A percentile compares a stretch with the other conserved stretches of the same genome.
phyloP scores from a whole-genome alignment of 2,113 vertebrate species.

The Odontesthes bonariensis region DNA sequence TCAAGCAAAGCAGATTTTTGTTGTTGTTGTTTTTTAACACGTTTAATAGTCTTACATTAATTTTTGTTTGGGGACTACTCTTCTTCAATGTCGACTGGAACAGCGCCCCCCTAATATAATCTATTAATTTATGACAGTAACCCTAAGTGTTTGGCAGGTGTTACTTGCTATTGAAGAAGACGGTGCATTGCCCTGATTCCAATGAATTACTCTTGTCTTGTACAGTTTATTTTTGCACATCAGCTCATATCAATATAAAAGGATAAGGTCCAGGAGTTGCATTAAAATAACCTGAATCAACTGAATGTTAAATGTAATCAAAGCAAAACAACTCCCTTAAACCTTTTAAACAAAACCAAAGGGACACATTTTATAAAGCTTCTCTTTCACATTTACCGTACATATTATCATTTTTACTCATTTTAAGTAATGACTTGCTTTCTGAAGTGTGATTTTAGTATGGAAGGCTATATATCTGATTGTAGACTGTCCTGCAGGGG shows the following conservation, averaged over 20 bases:
- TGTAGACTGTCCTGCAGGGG: slow-evolving; percentile 46
- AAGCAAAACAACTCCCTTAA: slow-evolving; percentile 44
- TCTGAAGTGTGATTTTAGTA: slow-evolving; percentile 3
- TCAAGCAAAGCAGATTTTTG: slow-evolving; percentile 71
- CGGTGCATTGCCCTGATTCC: slow-evolving; percentile 5
- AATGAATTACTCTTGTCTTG: slow-evolving; percentile 1
- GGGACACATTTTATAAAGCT: slow-evolving; percentile 41
- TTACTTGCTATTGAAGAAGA: slow-evolving; percentile 30
- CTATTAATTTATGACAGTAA: slow-evolving; percentile 16
- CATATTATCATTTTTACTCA: neutral
- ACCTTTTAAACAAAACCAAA: slow-evolving; percentile 64
- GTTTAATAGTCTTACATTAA: neutral
- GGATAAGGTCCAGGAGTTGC: neutral
- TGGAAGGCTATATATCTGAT: neutral
- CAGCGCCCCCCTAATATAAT: slow-evolving; percentile 33
- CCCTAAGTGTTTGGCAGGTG: slow-evolving; percentile 12
- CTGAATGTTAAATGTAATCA: slow-evolving; percentile 12
- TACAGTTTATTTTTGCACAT: slow-evolving; percentile 21
- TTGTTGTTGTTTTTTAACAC: slow-evolving; percentile 20
- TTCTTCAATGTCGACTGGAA: slow-evolving; percentile 55
- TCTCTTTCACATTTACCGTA: slow-evolving; percentile 6
- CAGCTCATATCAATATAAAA: slow-evolving; percentile 9
- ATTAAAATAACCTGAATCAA: slow-evolving; percentile 17
- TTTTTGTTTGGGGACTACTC: slow-evolving; percentile 4
- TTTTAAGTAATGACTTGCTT: neutral